Evolutionary conservation across 2,113 vertebrate species (phyloP).

Genomic region (Jaculus jaculus): DNA sequence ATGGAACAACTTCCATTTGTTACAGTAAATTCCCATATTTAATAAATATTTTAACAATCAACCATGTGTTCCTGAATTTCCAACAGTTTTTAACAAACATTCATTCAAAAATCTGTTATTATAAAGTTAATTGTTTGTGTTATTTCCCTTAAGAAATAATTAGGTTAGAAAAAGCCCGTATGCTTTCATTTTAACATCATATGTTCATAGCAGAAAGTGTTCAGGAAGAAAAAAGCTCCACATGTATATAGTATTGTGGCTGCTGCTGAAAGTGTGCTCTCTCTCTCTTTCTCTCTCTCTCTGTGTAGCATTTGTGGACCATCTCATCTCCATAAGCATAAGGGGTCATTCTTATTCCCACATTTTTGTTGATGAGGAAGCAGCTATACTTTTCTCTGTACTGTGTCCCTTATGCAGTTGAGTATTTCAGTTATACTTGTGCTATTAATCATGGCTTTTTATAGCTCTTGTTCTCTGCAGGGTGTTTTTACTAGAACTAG

Average conservation of each 20-base stretch:
- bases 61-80: conserved; percentile 73
- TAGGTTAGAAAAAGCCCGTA: conserved; percentile 62
- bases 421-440: conserved; percentile 49
- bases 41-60: conserved; percentile 78
- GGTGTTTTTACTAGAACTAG: conserved; percentile 56
- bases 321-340: background rate
- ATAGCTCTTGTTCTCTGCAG: conserved; percentile 60
- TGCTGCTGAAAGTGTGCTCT: background rate
- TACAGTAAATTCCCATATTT: conserved; percentile 60
- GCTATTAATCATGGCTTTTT: conserved; percentile 66
- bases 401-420: conserved; percentile 11
- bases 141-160: conserved; percentile 73
- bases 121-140: conserved; percentile 56
- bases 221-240: background rate
- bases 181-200: conserved; percentile 71
- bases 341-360: background rate
- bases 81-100: conserved; percentile 67
- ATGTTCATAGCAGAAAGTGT: conserved; percentile 55
- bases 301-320: background rate
- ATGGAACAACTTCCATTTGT: conserved; percentile 42
- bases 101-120: conserved; percentile 76
- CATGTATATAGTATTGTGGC: background rate
- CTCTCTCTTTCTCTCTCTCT: background rate
- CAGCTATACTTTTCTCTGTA: conserved; percentile 4
- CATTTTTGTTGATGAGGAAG: background rate